Conservation (phyloP, 2,113 vertebrate species). For the Thunnus maccoyii region DNA sequence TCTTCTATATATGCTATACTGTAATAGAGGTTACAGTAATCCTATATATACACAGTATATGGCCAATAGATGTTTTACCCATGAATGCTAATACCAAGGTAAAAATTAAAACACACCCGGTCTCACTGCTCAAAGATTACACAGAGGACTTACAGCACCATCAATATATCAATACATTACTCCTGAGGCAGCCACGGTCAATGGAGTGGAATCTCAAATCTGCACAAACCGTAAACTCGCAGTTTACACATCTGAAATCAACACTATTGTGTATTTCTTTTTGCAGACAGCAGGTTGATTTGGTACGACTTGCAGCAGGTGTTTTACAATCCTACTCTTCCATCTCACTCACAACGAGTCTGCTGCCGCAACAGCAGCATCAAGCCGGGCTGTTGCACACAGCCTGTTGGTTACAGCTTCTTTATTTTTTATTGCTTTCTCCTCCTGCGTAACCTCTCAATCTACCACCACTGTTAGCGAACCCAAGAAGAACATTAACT, state of each 20-base stretch:
- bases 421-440: constrained; percentile 49
- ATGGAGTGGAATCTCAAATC: constrained; percentile 27
- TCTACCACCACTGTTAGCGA: constrained; percentile 11
- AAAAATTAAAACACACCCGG: constrained; percentile 4
- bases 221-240: neutral
- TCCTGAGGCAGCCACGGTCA: neutral
- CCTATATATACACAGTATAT: neutral
- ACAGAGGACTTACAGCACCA: neutral
- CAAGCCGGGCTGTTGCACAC: constrained; percentile 45
- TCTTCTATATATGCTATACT: neutral
- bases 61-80: neutral
- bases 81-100: neutral
- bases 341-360: constrained; percentile 23
- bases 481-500: constrained; percentile 29
- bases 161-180: constrained; percentile 4
- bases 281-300: constrained; percentile 35
- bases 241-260: constrained; percentile 16
- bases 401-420: constrained; percentile 32
- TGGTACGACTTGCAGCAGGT: constrained; percentile 53
- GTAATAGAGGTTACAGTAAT: neutral
- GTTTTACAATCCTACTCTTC: constrained; percentile 34
- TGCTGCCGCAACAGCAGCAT: constrained; percentile 47
- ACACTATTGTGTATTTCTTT: neutral
- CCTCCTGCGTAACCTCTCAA: constrained; percentile 26
- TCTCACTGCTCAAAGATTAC: constrained; percentile 16